Evolutionary conservation across 2,888 invertebrate species (phyloP).

Genomic region (Drosophila diplacantha): DNA sequence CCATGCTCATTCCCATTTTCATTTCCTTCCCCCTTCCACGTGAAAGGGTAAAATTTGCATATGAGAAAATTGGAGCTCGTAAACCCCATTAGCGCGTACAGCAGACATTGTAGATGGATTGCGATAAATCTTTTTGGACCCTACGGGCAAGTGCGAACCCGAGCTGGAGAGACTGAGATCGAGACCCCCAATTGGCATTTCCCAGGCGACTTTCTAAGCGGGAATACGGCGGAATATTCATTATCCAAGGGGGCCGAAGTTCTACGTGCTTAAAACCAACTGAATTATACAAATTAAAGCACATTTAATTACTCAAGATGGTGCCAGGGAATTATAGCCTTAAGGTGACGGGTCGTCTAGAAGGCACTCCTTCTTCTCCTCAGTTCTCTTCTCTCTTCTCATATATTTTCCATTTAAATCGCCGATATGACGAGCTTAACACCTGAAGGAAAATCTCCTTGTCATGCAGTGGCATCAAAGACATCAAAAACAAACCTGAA

Average conservation of each 20-base stretch:
- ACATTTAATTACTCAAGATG: constrained; percentile 34
- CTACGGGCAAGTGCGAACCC: constrained; percentile 21
- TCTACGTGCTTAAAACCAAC: constrained; percentile 51
- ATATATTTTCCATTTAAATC: constrained; percentile 32
- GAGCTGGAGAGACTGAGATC: constrained; percentile 3
- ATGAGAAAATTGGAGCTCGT: constrained; percentile 38
- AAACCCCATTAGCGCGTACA: constrained; percentile 32
- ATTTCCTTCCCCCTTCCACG: constrained; percentile 2
- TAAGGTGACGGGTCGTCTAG: constrained; percentile 31
- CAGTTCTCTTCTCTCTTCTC: background rate
- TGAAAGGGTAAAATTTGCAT: constrained; percentile 56
- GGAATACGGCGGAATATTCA: constrained; percentile 59
- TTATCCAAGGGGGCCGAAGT: constrained; percentile 41
- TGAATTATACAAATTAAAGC: constrained; percentile 57
- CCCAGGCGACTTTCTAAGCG: constrained; percentile 52
- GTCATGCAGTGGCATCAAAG: constrained; percentile 62
- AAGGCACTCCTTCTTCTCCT: constrained; percentile 6
- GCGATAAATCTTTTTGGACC: constrained; percentile 51
- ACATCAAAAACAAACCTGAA: constrained; percentile 69
- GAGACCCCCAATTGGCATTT: constrained; percentile 53
- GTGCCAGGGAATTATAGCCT: constrained; percentile 28
- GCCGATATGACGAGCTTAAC: constrained; percentile 29
- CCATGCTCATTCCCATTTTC: constrained; percentile 5
- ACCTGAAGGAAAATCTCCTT: constrained; percentile 23
- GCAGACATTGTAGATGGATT: constrained; percentile 38